Evolutionary conservation across 2,888 invertebrate species (phyloP), one percentile per base, ranked within the genome.

Genomic region (Eristalis intricaria): DNA sequence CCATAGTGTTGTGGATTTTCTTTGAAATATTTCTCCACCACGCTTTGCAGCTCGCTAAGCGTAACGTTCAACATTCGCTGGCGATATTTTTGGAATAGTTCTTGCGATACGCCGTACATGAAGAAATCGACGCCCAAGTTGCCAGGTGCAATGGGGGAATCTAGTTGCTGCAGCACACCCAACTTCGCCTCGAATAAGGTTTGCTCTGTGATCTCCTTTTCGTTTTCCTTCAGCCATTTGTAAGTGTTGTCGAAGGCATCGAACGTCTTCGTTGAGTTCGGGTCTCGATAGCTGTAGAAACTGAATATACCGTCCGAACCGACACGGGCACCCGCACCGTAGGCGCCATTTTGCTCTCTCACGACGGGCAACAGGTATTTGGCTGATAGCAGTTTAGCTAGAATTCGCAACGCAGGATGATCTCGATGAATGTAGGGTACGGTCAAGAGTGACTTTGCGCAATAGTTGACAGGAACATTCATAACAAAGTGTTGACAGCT

Each of bases 321-420:
- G 4, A 97, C 90, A 89, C 94, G 94, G 0, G 97, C 97, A 0
- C 98, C 98, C 1, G 97, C 97, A 0, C 98, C 99, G 92, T 99
- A 99, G 0, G 99, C 99, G 0, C 98, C 98, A 84, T 98, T 98
- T 91, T 97, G 97, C 92, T 99, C 99, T 80, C 99, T 94, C 0
- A 97, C 94, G 88, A 97, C 96, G 0, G 97, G 96, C 91, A 98
- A 96, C 3, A 99, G 94, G 91, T 97, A 98, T 91, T 97, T 96
- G 0, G 97, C 95, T 0, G 96, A 95, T 40, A 98, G 90, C 60
- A 98, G 94, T 90, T 96, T 95, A 0, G 97, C 96, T 1, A 98
- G 92, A 0, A 98, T 95, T 68, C 96, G 94, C 32, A 99, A 92
- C 88, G 95, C 95, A 0, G 98, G 95, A 91, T 95, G 97, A 92